Conservation (phyloP, 2,113 vertebrate species). For the Macheiramphus alcinus region DNA sequence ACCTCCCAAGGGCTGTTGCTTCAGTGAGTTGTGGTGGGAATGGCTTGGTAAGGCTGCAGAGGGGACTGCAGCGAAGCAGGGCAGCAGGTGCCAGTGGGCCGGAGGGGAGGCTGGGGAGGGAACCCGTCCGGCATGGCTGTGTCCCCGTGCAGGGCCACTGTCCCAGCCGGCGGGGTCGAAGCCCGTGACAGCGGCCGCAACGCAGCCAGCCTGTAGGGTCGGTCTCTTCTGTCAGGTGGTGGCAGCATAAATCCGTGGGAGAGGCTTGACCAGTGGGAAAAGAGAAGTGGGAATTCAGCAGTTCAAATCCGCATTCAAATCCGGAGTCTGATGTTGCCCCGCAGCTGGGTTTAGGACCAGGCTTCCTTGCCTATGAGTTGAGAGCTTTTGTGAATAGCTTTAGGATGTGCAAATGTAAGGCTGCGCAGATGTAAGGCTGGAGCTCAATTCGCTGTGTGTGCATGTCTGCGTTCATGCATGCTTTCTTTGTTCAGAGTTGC, state of each 20-base stretch:
- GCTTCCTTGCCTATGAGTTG: not conserved
- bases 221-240: conserved; percentile 27
- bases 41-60: not conserved
- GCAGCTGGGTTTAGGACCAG: not conserved
- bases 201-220: not conserved
- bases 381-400: not conserved
- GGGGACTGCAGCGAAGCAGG: not conserved
- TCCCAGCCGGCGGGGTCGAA: rapidly evolving
- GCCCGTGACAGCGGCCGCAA: not conserved
- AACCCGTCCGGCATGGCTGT: not conserved
- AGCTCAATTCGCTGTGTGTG: not conserved
- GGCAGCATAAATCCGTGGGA: conserved; percentile 38
- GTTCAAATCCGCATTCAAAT: not conserved
- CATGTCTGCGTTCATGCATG: not conserved
- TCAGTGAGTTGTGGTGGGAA: not conserved
- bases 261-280: not conserved
- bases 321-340: not conserved
- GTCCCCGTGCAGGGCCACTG: not conserved
- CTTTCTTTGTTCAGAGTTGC: not conserved
- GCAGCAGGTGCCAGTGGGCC: too few species aligned
- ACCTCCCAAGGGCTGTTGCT: not conserved
- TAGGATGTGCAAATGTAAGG: not conserved
- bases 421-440: not conserved
- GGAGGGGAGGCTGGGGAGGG: not conserved
- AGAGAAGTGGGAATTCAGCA: not conserved